Base-by-base conservation (phyloP, 2,113 vertebrate genomes). In the Gadus chalcogrammus region DNA sequence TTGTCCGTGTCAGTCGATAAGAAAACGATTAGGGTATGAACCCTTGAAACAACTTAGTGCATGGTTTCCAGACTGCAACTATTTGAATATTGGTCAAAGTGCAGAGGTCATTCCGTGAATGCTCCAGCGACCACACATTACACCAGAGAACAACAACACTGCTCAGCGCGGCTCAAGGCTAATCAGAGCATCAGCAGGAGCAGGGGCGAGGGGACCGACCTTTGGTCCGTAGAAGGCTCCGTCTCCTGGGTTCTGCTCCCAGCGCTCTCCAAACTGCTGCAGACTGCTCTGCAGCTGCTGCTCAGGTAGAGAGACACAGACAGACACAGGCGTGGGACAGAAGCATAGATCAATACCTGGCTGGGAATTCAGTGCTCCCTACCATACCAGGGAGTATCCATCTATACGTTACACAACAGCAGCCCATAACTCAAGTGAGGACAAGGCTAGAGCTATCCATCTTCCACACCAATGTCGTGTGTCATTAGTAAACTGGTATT, bases 151-250 rank as follows among this genome's bases (percentile, higher is more conserved):
- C 2, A 48, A 13, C 12, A 48, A 48, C 42, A 48, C 9, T 48
- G 42, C 42, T 48, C 42, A 48, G 42, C 42, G 42, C 42, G 8
- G 2, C 42, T 9, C 42, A 3, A 69, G 4, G 22, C 65, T 68
- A 48, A 72, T 63, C 53, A 24, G 48, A 15, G 56, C 22, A 17
- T 68, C 59, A 60, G 67, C 64, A 70, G 75, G 31, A 80, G 55
- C 15, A 58, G 55, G 48, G 20, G 31, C n/a, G 4, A 48, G 16
- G 7, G 52, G n/a, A 15, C 24, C 15, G 69, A 97, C 96, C 93
- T 97, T 97, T 62, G 95, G 96, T n/a, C 95, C 96, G 0, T 97
- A 97, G 84, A 98, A 98, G 4, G 96, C 95, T 0, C 96, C 96
- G 0, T 98, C 95, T 28, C 94, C 95, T 0, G 93, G 91, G 31